Conservation (phyloP, 2,888 invertebrate genomes). For the Plagodis dolabraria region DNA sequence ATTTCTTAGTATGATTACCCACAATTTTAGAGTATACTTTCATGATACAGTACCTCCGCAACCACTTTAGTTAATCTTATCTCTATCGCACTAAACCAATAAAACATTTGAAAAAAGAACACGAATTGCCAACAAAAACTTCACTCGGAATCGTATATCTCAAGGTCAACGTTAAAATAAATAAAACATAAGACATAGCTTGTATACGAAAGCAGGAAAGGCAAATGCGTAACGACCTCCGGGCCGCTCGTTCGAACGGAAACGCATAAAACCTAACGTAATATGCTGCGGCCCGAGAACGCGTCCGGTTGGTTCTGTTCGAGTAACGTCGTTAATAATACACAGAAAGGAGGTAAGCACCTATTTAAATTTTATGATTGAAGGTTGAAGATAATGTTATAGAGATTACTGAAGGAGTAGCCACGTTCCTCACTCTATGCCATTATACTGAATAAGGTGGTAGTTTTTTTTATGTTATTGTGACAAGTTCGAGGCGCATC, state of each 20-base stretch:
- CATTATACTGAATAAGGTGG: too few species aligned
- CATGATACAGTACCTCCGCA: too few species aligned
- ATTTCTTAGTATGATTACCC: too few species aligned
- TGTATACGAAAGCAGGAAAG: constrained; percentile 37
- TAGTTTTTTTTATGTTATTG: too few species aligned
- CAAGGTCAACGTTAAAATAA: background rate
- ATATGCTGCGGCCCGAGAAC: constrained; percentile 37
- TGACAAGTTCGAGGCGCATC: too few species aligned
- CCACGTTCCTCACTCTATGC: too few species aligned
- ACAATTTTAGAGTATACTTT: too few species aligned
- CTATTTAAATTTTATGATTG: constrained; percentile 38
- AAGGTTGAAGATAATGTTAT: constrained; percentile 22
- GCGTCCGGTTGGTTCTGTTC: constrained; percentile 30
- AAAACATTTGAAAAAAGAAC: too few species aligned
- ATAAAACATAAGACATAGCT: constrained; percentile 24
- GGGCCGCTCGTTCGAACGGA: constrained; percentile 46
- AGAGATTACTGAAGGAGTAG: constrained; percentile 12
- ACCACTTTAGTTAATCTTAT: too few species aligned
- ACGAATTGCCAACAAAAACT: too few species aligned
- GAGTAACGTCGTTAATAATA: constrained; percentile 35
- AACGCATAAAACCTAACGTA: constrained; percentile 48
- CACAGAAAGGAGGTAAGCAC: constrained; percentile 17
- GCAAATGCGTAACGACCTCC: constrained; percentile 52
- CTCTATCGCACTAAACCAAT: too few species aligned
- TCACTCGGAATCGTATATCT: too few species aligned